Evolutionary conservation across 2,888 invertebrate species (phyloP), one percentile per base, ranked within the genome.

Genomic region (Liodrosophila aerea): DNA sequence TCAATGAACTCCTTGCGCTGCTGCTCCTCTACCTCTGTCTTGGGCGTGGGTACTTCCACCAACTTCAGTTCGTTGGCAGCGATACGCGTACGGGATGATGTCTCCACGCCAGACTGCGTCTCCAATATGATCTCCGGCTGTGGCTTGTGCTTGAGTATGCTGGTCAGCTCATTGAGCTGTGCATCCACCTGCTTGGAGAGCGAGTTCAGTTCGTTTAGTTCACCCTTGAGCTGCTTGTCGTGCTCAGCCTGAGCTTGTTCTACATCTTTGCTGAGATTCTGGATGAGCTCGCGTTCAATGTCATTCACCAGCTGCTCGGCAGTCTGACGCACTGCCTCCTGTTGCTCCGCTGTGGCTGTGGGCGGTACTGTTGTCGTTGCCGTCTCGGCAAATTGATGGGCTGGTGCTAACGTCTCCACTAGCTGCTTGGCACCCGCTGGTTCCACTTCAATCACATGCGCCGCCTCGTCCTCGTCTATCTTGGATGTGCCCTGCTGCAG

Each of bases 1-100:
- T 89, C 89, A 40, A 89, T 85, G 47, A 89, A 88, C 46, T 84
- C 74, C 56, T 86, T 86, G 9, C 89, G 87, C 22, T 89, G 87
- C 50, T 85, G 87, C 44, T 86, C 88, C 62, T 89, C 89, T 2
- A 77, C 81, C 51, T 85, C 81, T 0, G 88, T 87, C 22, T 85
- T 87, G 9, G 88, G 84, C 22, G 87, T 76, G 3, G 89, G 88
- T 37, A 89, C 83, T 36, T 88, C 82, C 1, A 83, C 87, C 44
- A 83, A 39, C 46, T 83, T 83, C 8, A 83, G 47, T 46, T 82
- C 65, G 44, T 51, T 59, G 43, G 49, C 40, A 4, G 49, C 45
- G 15, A 53, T 52, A 4, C 61, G 46, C 4, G n/a, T n/a, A n/a
- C n/a, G n/a, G n/a, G n/a, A n/a, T n/a, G 66, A 13, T 54, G 57